Evolutionary conservation across 1,140 invertebrate species (phyloP).

Genomic region (Delia radicum): DNA sequence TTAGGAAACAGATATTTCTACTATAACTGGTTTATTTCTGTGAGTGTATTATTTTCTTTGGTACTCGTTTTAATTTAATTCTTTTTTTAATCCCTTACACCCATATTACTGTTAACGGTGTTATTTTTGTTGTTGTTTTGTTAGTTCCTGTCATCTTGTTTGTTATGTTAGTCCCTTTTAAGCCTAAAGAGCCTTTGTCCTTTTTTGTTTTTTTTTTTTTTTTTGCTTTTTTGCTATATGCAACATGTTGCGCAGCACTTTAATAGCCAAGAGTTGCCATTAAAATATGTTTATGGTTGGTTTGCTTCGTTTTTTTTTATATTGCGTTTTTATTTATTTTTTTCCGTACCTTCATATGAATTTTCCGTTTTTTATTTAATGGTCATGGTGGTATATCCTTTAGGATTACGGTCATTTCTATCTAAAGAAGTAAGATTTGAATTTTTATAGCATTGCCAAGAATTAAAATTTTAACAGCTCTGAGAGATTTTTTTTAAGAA

Average conservation of each 20-base stretch:
- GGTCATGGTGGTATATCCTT: background rate
- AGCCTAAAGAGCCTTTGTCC: background rate
- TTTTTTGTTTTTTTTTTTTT: slow-evolving; percentile 1
- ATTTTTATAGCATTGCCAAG: background rate
- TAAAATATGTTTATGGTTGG: background rate
- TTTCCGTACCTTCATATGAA: background rate
- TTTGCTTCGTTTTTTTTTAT: background rate
- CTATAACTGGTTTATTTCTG: too few relatives aligned
- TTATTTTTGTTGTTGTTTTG: background rate
- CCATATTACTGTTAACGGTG: background rate
- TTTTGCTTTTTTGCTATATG: background rate
- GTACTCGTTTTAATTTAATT: background rate
- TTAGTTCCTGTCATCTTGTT: background rate
- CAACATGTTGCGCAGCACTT: slow-evolving; percentile 17
- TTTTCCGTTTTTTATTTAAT: too few relatives aligned
- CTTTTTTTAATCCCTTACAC: background rate
- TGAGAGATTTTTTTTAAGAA: too few relatives aligned
- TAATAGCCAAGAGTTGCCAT: slow-evolving; percentile 19
- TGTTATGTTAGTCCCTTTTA: background rate
- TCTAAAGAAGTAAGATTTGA: background rate
- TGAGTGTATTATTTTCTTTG: too few relatives aligned
- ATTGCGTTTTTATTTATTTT: background rate
- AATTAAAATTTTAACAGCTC: background rate
- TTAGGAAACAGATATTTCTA: too few relatives aligned
- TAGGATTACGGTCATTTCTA: background rate